phyloP scores from a whole-genome alignment of 2,888 invertebrate genomes.

The Dendrolimus houi region DNA sequence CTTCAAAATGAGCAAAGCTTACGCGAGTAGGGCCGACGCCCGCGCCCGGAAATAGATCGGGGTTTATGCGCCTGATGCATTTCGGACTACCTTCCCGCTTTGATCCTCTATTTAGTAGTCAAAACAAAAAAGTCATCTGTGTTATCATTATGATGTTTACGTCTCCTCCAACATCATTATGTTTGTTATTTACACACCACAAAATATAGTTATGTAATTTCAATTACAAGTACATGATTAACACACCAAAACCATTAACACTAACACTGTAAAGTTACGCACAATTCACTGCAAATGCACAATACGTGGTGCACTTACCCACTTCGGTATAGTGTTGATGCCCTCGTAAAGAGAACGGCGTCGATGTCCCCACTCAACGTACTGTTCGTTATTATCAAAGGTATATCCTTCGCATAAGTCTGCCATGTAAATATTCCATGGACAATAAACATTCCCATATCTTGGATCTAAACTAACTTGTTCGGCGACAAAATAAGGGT shows the following conservation, averaged over 20 bases:
- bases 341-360: conserved; percentile 65
- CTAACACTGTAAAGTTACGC: neutral
- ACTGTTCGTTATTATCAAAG: conserved; percentile 28
- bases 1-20: conserved; percentile 65
- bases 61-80: conserved; percentile 60
- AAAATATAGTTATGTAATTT: conserved; percentile 2
- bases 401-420: conserved; percentile 28
- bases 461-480: conserved; percentile 21
- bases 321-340: conserved; percentile 58
- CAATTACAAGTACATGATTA: neutral
- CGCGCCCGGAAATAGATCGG: conserved; percentile 71
- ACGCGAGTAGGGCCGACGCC: conserved; percentile 62
- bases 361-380: conserved; percentile 40
- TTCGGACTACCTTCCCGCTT: conserved; percentile 51
- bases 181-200: conserved; percentile 16
- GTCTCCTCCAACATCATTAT: conserved; percentile 8
- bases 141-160: conserved; percentile 4
- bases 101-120: conserved; percentile 45
- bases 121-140: conserved; percentile 19
- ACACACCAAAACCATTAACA: conserved; percentile 2
- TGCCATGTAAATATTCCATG: conserved; percentile 30
- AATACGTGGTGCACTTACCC: conserved; percentile 51
- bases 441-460: conserved; percentile 15
- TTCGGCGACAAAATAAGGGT: conserved; percentile 49
- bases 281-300: conserved; percentile 31